Base-by-base conservation (phyloP, 1,140 invertebrate species). In the Drosophila virilis region DNA sequence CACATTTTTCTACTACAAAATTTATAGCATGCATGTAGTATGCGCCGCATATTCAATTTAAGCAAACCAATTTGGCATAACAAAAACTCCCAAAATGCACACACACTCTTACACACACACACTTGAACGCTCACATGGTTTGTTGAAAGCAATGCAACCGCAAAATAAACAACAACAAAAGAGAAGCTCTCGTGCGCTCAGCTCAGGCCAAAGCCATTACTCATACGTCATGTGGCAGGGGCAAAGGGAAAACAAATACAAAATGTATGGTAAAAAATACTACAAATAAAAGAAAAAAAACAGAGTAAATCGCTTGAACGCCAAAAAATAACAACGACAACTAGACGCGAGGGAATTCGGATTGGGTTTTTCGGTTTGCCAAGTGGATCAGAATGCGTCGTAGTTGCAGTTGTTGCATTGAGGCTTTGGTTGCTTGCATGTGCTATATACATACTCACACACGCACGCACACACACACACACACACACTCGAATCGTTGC, bases 41-140 rank as follows among this genome's bases (percentile, higher is more conserved):
- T 51, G 17, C 7, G 15, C 33, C 42, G 10, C 32, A 74, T 86
- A 88, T 88, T 88, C 69, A 89, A 83, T 86, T 88, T 79, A 74
- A 86, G 74, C 83, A 89, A 88, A 86, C 76, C 83, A 88, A 86
- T 86, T 86, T 88, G 84, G 77, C 72, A 77, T 71, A 62, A 75
- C 37, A 74, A 64, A 79, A 51, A 60, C 48, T 40, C 48, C 17
- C 33, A 28, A 75, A 40, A 37, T 10, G 45, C 50, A 62, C 17
- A 46, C 37, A 35, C 17, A 52, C 45, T 33, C 22, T 15, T 33
- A 52, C 4, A 15, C 38, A 55, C n/a, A 22, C 10, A 51, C 33
- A 69, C 28, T 58, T 45, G 55, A 59, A 35, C 64, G 50, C 52
- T 66, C 38, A 35, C 51, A 57, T 28, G 48, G n/a, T 12, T 28